Evolutionary conservation across 2,888 invertebrate genomes (phyloP), one percentile per base, ranked within the genome.

Genomic region (Pandemis heparana): DNA sequence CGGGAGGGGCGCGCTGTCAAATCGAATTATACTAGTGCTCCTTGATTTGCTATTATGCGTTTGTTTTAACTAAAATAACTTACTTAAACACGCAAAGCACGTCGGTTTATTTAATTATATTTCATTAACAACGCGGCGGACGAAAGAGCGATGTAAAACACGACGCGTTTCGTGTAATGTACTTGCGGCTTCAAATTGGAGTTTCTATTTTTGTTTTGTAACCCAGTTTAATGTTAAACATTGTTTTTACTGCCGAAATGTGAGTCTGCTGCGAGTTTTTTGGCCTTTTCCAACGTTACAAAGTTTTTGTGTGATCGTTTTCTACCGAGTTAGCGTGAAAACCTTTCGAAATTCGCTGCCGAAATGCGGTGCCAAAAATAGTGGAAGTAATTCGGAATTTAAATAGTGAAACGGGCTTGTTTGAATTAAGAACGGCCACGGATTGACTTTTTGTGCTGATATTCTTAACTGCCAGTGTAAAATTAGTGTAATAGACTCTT

Each of bases 201-300:
- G 60, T 74, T 70, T 74, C 92, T 93, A 94, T 94, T 94, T 93
- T 92, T 88, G 88, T 92, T 91, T 88, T 85, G 87, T 85, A 90
- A 88, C 89, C 87, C 88, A 88, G 85, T 89, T 91, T 85, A 84
- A 87, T 85, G 83, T 89, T 92, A 92, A 91, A 92, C 92, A 93
- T 91, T 92, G 91, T 91, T 88, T 89, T 89, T 87, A 82, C 84
- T 91, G 87, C 87, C 83, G 91, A 88, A 87, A 90, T 83, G 79
- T 79, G 75, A 78, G 81, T 84, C 80, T 87, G 83, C 83, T 83
- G 82, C 83, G 78, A 73, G 79, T 86, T 83, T 83, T 87, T 82
- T 80, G 48, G 23, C 64, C 60, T 65, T 60, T 53, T 10, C 5
- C 43, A 61, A 32, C 43, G 60, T 41, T 69, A 51, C 12, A 10